phyloP scores from a whole-genome alignment of 1,140 invertebrate genomes.

The Drosophila bocqueti region DNA sequence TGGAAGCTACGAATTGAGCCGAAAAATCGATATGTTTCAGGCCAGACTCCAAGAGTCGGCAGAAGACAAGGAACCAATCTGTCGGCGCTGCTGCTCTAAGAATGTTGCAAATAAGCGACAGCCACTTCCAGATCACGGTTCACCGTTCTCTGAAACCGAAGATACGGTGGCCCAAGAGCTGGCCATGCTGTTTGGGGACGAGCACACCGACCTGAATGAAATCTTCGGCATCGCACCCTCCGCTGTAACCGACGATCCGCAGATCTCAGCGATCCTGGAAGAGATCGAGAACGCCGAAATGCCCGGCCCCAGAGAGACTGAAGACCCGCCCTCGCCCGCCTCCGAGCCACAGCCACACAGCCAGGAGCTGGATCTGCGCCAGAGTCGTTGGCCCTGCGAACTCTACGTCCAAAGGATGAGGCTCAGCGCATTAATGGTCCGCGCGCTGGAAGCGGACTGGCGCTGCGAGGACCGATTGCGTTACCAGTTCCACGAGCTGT shows the following conservation, averaged over 20 bases:
- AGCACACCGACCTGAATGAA: conserved; percentile 72
- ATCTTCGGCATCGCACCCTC: conserved; percentile 70
- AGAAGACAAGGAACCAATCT: background rate
- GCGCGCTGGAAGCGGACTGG: conserved; percentile 69
- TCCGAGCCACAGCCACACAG: background rate
- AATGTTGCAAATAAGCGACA: background rate
- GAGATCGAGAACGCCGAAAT: conserved; percentile 40
- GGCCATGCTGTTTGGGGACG: conserved; percentile 70
- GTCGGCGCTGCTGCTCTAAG: conserved; percentile 11
- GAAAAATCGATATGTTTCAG: conserved; percentile 82
- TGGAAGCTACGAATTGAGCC: conserved; percentile 42
- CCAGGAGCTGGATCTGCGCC: conserved; percentile 48
- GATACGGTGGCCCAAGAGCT: conserved; percentile 73
- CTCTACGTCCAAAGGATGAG: conserved; percentile 69
- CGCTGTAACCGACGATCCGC: conserved; percentile 47
- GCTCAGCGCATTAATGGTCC: conserved; percentile 57
- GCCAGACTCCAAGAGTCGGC: conserved; percentile 24
- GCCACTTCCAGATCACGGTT: background rate
- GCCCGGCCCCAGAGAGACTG: background rate
- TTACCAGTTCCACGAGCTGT: conserved; percentile 63
- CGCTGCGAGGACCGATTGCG: conserved; percentile 67
- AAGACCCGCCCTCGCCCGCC: conserved; percentile 15
- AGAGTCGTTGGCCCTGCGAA: conserved; percentile 83
- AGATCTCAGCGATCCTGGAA: conserved; percentile 53
- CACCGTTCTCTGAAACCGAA: conserved; percentile 34